Evolutionary conservation across 2,888 invertebrate genomes (phyloP), one percentile per base, ranked within the genome.

Genomic region (Synergus gifuensis): DNA sequence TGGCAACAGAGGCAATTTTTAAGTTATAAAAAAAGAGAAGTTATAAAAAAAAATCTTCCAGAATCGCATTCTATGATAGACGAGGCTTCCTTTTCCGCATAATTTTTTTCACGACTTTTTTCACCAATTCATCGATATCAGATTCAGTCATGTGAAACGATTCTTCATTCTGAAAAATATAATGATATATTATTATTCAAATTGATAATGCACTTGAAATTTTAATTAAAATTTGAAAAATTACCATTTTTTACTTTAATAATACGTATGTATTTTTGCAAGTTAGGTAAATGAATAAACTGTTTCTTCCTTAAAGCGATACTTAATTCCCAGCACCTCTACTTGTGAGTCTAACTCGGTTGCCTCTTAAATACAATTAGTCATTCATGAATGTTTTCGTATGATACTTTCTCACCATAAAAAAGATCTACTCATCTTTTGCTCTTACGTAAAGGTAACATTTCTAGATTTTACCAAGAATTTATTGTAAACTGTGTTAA

Each of bases 351-450:
- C 12, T 0, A 22, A 62, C 60, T 28, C 22, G 11, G 54, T 73
- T 36, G 28, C 36, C 36, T 73, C 28, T 73, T 36, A 54, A 73
- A 28, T 49, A 49, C 69, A 49, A 73, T 73, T 49, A 54, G 28
- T 36, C 9, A 54, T 36, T 73, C 36, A 69, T n/a, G 36, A 49
- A 49, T 49, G 16, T 69, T 69, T 69, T 49, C 69, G 28, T n/a
- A 73, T 73, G 49, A 22, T 54, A n/a, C 49, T 73, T 73, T 73
- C 54, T 73, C 69, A 73, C 69, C 54, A 73, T 73, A 73, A 49
- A 60, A 73, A 54, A 22, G 67, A 73, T 28, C 11, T 49, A 40
- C 54, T 73, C 69, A 73, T 73, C 69, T 49, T 73, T 49, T 36
- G 49, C 69, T 73, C 1, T 73, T 73, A 73, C n/a, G 69, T 73